Percentiles rank a stretch among this genome's conserved stretches.
phyloP scores from a whole-genome alignment of 2,888 invertebrate genomes.

The Callosobruchus maculatus region DNA sequence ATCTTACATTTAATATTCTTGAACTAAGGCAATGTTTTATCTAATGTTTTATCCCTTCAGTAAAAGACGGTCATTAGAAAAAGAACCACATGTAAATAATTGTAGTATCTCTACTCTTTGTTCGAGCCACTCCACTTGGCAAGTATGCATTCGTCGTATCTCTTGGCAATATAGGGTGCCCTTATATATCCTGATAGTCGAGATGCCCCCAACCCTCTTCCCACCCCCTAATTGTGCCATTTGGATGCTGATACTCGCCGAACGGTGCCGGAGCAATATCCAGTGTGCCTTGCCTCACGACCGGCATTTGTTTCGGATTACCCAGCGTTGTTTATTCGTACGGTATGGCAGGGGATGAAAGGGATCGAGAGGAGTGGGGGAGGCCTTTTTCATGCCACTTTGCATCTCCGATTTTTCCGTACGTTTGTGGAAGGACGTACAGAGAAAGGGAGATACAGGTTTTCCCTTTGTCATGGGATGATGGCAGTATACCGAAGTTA shows the following conservation, averaged over 20 bases:
- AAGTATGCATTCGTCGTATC: background rate
- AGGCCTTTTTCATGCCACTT: background rate
- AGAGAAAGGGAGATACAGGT: background rate
- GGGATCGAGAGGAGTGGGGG: background rate
- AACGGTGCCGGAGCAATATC: background rate
- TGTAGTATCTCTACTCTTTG: too few species aligned
- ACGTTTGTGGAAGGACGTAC: background rate
- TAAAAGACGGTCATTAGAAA: too few species aligned
- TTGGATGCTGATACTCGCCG: background rate
- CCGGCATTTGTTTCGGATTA: background rate
- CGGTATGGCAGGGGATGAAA: background rate
- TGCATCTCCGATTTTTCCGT: background rate
- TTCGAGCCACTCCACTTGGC: background rate
- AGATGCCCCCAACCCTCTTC: background rate
- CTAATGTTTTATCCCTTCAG: too few species aligned
- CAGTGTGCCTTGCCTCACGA: background rate
- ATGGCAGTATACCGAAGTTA: background rate
- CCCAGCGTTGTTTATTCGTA: background rate
- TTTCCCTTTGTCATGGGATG: background rate
- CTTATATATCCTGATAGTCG: background rate
- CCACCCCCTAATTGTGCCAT: background rate
- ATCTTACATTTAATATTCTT: too few species aligned
- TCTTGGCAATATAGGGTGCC: background rate
- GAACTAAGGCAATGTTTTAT: too few species aligned
- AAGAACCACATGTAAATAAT: too few species aligned